A percentile compares a stretch with the other conserved stretches of the same genome.
Evolutionary conservation across 2,797 vertebrate species (phyloP).

Genomic region (Pangasius macronema): DNA sequence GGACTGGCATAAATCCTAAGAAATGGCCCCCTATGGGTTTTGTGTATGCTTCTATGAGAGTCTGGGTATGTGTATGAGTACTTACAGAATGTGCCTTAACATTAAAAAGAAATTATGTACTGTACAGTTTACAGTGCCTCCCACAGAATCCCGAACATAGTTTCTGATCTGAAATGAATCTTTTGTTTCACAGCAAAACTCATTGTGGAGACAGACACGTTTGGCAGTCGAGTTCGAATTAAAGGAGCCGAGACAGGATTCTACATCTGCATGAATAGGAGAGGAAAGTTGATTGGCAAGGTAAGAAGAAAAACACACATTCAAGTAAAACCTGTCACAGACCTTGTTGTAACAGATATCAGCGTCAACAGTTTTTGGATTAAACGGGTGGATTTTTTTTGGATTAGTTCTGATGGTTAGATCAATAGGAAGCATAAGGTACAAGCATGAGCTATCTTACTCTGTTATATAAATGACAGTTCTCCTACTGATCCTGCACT

Average conservation of each 20-base stretch:
- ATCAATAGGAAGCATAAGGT: conserved; percentile 5
- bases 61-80: conserved; percentile 34
- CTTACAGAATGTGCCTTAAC: conserved; percentile 9
- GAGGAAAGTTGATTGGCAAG: conserved; percentile 89
- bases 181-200: conserved; percentile 81
- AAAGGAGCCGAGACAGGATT: conserved; percentile 89
- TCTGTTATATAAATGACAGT: not conserved
- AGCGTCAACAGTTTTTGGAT: conserved; percentile 8
- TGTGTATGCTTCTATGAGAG: conserved; percentile 40
- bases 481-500: not conserved
- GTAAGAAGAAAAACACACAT: conserved; percentile 71
- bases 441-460: not conserved
- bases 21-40: conserved; percentile 64
- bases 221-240: conserved; percentile 90
- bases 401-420: conserved; percentile 7
- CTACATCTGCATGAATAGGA: conserved; percentile 93
- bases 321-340: conserved; percentile 10
- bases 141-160: not conserved
- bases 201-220: conserved; percentile 91
- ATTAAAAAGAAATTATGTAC: not conserved
- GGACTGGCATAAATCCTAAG: conserved; percentile 68
- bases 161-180: not conserved
- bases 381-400: not conserved
- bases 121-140: not conserved
- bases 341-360: not conserved